Evolutionary conservation across 2,888 invertebrate genomes (phyloP), one percentile per base, ranked within the genome.

Genomic region (Balanococcus diminutus): DNA sequence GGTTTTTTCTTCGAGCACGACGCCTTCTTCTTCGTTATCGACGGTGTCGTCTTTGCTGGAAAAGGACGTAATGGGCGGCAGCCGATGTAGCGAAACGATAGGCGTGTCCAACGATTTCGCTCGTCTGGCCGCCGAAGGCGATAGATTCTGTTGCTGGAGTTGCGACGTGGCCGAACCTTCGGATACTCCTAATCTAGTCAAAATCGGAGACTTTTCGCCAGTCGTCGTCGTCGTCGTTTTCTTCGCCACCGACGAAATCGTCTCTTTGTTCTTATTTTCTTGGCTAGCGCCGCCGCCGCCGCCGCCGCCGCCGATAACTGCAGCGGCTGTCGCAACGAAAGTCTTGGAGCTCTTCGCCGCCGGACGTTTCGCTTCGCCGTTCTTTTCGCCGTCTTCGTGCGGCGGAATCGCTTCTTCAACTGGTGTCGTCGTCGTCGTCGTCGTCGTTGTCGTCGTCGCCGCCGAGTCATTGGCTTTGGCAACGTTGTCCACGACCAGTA

Each of bases 1-100:
- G 51, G 87, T 87, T 87, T 88, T 89, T 75, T 88, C 88, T 86
- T 89, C 89, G 31, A 88, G 81, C 31, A 88, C 88, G 31, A 88
- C 87, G 4, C 87, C 88, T 89, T 94, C 94, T 89, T 94, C 94
- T 88, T 95, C 94, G 88, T 93, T 93, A 88, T 94, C 96, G 0
- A 96, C 94, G 0, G 96, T 96, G 89, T 96, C 96, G 89, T 96
- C 96, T 90, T 96, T 96, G 31, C 96, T 95, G 1, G 96, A 96
- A 89, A 96, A 96, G 0, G 96, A 95, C 90, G 96, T 95, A 90
- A 95, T 93, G 8, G 95, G 94, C 19, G 96, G 96, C 67, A 96
- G 90, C 88, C 94, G 92, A 89, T 94, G 95, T 39, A 96, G 90
- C 25, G 95, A 94, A 89, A 96, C 95, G 28, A 96, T 94, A 0